Evolutionary conservation across 2,888 invertebrate species (phyloP).

Genomic region (Dasysyrphus albostriatus): DNA sequence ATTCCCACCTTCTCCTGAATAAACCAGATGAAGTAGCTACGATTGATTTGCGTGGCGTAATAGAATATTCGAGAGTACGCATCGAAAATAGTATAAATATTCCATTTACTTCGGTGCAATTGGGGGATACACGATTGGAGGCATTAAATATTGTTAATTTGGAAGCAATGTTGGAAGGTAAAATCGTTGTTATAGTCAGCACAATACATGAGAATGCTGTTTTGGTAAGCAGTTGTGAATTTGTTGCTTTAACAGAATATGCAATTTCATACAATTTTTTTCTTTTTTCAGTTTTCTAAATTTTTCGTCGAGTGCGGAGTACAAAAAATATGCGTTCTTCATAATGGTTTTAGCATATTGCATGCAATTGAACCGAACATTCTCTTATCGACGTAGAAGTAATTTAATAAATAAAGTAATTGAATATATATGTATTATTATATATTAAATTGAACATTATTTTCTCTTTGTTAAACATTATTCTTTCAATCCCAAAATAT

Average conservation of each 20-base stretch:
- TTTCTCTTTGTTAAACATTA: background rate
- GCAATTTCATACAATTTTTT: background rate
- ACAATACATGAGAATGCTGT: constrained; percentile 91
- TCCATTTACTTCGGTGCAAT: constrained; percentile 92
- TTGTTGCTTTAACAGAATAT: background rate
- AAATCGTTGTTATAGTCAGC: constrained; percentile 91
- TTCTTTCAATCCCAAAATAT: background rate
- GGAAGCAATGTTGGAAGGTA: constrained; percentile 86
- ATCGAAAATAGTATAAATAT: constrained; percentile 94
- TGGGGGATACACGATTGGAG: constrained; percentile 89
- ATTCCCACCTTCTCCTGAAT: constrained; percentile 89
- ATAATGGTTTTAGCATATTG: constrained; percentile 94
- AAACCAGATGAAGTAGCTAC: constrained; percentile 85
- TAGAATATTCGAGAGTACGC: constrained; percentile 89
- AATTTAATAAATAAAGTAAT: background rate
- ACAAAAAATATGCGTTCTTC: constrained; percentile 92
- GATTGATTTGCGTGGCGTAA: constrained; percentile 87
- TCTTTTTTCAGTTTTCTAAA: constrained; percentile 90
- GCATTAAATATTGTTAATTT: constrained; percentile 88
- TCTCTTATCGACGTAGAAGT: constrained; percentile 81
- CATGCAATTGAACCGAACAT: constrained; percentile 87
- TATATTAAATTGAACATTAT: background rate
- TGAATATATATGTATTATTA: background rate
- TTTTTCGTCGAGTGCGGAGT: constrained; percentile 92
- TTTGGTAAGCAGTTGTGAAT: constrained; percentile 85